Percentiles rank a stretch among this genome's conserved stretches.
Evolutionary conservation across 1,140 invertebrate genomes (phyloP).

Genomic region (Schmidtea mediterranea): DNA sequence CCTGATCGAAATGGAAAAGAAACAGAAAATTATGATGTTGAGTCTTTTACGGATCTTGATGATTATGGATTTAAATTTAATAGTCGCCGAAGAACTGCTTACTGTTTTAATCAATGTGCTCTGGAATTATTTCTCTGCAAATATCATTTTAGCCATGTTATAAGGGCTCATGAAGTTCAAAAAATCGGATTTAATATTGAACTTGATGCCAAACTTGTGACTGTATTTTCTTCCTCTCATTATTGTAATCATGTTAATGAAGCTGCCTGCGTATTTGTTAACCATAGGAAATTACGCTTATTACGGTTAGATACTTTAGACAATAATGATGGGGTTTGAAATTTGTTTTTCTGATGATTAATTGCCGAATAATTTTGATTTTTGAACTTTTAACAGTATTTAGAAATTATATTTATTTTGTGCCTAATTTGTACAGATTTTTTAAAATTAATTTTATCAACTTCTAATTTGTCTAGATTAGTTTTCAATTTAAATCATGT

Average conservation of each 20-base stretch:
- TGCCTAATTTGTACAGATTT: no score
- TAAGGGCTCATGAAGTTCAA: conserved; percentile 44
- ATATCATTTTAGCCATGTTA: conserved; percentile 38
- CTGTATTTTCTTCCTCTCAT: conserved; percentile 39
- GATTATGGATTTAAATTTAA: conserved; percentile 43
- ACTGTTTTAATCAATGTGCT: conserved; percentile 39
- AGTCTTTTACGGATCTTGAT: conserved; percentile 10
- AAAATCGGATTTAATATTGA: conserved; percentile 39
- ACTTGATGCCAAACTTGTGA: conserved; percentile 36
- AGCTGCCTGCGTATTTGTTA: conserved; percentile 36
- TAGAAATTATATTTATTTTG: no score
- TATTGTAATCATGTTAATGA: conserved; percentile 40
- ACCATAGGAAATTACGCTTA: conserved; percentile 31
- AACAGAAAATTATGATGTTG: neutral
- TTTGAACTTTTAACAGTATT: no score
- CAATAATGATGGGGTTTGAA: conserved; percentile 7
- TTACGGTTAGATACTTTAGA: conserved; percentile 32
- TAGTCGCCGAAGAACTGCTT: conserved; percentile 38
- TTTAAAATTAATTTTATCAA: no score
- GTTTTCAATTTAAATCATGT: no score
- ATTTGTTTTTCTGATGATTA: no score
- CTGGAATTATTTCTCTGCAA: conserved; percentile 36
- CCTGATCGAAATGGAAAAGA: conserved; percentile 18
- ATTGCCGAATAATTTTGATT: no score
- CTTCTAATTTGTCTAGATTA: no score